Conservation (phyloP, 2,113 vertebrate genomes). For the Oreochromis spilurus region DNA sequence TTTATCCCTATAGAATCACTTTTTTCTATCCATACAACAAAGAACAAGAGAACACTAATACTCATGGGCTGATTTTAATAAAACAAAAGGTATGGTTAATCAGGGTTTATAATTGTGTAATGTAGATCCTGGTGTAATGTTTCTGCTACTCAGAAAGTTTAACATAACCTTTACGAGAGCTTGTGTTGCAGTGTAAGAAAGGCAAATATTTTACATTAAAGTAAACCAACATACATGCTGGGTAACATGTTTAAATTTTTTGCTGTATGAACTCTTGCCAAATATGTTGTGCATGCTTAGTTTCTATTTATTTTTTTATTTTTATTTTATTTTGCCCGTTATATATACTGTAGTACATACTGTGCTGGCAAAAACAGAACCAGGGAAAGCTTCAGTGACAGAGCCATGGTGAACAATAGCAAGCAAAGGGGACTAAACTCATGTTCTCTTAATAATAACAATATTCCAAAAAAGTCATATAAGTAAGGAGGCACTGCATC, state of each 20-base stretch:
- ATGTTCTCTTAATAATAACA: background rate
- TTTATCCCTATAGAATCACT: background rate
- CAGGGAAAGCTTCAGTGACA: background rate
- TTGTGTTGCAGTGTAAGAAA: background rate
- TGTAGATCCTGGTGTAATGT: background rate
- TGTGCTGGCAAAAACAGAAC: background rate
- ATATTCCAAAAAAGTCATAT: background rate
- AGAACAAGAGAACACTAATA: background rate
- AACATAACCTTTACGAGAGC: background rate
- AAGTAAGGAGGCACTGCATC: constrained; percentile 1
- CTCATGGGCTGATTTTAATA: background rate
- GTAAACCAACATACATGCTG: background rate
- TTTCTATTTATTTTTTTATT: background rate
- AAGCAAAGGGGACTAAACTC: background rate
- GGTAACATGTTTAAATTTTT: constrained; percentile 22
- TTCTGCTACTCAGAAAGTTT: constrained; percentile 3
- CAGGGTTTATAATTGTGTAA: background rate
- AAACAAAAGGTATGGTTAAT: background rate
- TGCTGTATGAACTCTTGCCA: background rate
- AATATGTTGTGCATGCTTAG: background rate
- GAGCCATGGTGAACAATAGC: background rate
- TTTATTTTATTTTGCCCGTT: background rate
- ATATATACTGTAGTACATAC: background rate
- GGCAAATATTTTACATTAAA: constrained; percentile 42
- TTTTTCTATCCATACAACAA: background rate